Conservation (phyloP, 1,140 invertebrate species). For the Panonychus citri region DNA sequence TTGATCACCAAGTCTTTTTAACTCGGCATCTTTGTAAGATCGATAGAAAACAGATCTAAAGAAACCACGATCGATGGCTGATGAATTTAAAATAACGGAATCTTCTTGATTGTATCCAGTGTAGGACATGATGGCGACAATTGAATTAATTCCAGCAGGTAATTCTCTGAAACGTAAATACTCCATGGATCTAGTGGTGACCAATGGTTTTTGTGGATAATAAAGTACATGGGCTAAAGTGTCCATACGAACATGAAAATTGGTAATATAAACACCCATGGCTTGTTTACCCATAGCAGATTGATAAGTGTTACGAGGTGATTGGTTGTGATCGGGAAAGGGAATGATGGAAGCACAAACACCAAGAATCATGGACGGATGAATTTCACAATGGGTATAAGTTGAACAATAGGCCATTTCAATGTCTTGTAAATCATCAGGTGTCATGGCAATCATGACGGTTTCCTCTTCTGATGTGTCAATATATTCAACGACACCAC, state of each 20-base stretch:
- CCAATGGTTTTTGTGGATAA: slow-evolving; percentile 97
- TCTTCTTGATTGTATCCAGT: slow-evolving; percentile 99
- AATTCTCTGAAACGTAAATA: slow-evolving; percentile 86
- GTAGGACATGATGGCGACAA: slow-evolving; percentile 95
- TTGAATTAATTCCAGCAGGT: slow-evolving; percentile 79
- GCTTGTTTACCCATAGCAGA: slow-evolving; percentile 99
- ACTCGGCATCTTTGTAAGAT: slow-evolving; percentile 91
- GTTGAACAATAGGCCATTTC: slow-evolving; percentile 91
- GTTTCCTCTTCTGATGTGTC: slow-evolving; percentile 97
- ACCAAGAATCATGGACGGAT: slow-evolving; percentile 87
- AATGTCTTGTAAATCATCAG: slow-evolving; percentile 83
- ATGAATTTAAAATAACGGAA: slow-evolving; percentile 92
- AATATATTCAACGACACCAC: slow-evolving; percentile 94
- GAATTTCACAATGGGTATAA: slow-evolving; percentile 97
- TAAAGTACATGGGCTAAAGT: slow-evolving; percentile 91
- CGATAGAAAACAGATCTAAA: slow-evolving; percentile 96
- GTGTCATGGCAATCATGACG: slow-evolving; percentile 95
- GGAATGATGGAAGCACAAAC: slow-evolving; percentile 81
- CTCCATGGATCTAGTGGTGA: slow-evolving; percentile 93
- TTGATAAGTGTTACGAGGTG: slow-evolving; percentile 25
- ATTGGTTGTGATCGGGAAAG: slow-evolving; percentile 98
- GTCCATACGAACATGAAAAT: slow-evolving; percentile 97
- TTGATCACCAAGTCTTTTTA: slow-evolving; percentile 76
- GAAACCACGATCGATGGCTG: slow-evolving; percentile 94
- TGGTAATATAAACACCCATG: slow-evolving; percentile 98